Conservation (phyloP, 1,140 invertebrate species). For the Adoxophyes honmai region DNA sequence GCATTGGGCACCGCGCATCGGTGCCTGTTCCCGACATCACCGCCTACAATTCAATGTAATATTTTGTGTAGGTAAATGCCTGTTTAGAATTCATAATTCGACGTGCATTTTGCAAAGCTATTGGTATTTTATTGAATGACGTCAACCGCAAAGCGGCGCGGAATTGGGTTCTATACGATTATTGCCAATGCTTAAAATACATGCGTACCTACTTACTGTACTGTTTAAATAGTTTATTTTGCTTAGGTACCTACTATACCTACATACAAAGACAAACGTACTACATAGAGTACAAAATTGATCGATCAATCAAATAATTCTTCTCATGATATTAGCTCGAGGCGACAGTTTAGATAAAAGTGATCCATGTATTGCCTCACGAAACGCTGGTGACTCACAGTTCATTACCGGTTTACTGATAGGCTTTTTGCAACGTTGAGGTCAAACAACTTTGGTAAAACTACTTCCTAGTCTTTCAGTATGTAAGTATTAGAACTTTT, state of each 20-base stretch:
- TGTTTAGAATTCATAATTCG: slow-evolving; percentile 10
- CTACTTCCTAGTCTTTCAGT: slow-evolving; percentile 32
- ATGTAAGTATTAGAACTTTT: slow-evolving; percentile 22
- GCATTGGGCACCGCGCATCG: slow-evolving; percentile 37
- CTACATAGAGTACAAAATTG: not conserved
- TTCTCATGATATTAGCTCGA: slow-evolving; percentile 2
- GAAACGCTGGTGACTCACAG: not conserved
- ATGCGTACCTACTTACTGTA: not conserved
- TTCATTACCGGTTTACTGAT: not conserved
- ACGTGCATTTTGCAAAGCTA: not conserved
- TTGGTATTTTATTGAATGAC: slow-evolving; percentile 9
- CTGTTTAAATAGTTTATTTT: too few relatives aligned
- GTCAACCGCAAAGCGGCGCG: not conserved
- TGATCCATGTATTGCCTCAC: not conserved
- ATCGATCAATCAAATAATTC: slow-evolving; percentile 2
- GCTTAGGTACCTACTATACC: too few relatives aligned
- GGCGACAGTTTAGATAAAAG: slow-evolving; percentile 2
- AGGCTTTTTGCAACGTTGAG: slow-evolving; percentile 14
- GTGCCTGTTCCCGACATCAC: slow-evolving; percentile 44
- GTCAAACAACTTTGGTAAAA: slow-evolving; percentile 32
- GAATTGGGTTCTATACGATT: not conserved
- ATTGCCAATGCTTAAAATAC: not conserved
- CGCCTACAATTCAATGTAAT: slow-evolving; percentile 30
- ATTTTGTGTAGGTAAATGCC: slow-evolving; percentile 33
- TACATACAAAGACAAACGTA: not conserved